phyloP scores from a whole-genome alignment of 2,888 invertebrate species.

The Morpho achilles region DNA sequence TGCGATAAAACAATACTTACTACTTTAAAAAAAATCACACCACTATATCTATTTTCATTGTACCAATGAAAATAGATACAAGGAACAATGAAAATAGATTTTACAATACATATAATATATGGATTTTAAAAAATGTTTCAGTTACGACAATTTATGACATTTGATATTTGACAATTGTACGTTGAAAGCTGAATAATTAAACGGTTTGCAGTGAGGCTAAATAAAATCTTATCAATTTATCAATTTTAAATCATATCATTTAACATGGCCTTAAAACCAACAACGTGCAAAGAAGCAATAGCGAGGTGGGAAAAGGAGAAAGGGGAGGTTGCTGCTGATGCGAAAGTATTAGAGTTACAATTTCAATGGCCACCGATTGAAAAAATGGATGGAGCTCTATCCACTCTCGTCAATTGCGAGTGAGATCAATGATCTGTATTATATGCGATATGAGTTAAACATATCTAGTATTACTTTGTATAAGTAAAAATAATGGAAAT shows the following conservation, averaged over 20 bases:
- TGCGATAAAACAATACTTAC: too few relatives aligned
- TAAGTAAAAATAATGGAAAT: constrained; percentile 1
- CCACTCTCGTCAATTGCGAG: constrained; percentile 87
- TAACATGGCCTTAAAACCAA: constrained; percentile 68
- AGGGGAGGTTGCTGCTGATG: constrained; percentile 81
- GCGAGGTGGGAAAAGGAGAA: constrained; percentile 90
- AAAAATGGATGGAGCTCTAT: constrained; percentile 95
- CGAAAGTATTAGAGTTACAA: constrained; percentile 87
- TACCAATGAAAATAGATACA: too few relatives aligned
- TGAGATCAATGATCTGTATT: constrained; percentile 52
- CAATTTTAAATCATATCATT: too few relatives aligned
- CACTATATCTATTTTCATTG: too few relatives aligned
- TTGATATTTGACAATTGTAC: too few relatives aligned
- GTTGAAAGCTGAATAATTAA: too few relatives aligned
- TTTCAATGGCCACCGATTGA: constrained; percentile 96
- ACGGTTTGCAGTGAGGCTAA: background rate
- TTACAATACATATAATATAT: too few relatives aligned
- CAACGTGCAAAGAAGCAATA: constrained; percentile 90
- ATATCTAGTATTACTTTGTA: background rate
- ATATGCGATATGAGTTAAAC: background rate
- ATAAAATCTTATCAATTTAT: too few relatives aligned
- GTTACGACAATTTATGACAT: too few relatives aligned
- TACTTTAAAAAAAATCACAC: too few relatives aligned
- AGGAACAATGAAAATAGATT: too few relatives aligned
- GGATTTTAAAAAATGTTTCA: too few relatives aligned